Evolutionary conservation across 2,113 vertebrate genomes (phyloP), one percentile per base, ranked within the genome.

Genomic region (Ammospiza caudacuta): DNA sequence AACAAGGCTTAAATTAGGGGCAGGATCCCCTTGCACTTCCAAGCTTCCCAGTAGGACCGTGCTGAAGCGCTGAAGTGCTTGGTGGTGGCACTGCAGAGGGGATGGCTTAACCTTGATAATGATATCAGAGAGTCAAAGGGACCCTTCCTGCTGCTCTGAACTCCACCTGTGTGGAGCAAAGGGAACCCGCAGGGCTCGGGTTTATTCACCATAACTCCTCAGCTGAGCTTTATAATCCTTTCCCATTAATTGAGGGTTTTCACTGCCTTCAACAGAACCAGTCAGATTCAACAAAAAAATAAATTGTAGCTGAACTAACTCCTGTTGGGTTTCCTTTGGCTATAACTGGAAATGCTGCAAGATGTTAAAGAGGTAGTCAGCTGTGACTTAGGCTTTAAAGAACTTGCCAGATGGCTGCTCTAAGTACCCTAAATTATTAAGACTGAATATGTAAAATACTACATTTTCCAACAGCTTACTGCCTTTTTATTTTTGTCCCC

Each of bases 371-470:
- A 57, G 55, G 29, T 39, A 59, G 67, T 87, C 59, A 83, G 51
- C 84, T 91, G 37, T 89, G 88, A 47, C 70, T 82, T 94, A 51
- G 1, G 21, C 83, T 84, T 92, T 87, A 59, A 90, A 94, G 63
- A 74, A 63, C 59, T 80, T 80, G 54, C 63, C 87, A 90, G 67
- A 37, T 95, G 84, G 68, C 70, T 3, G 15, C 87, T 73, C 1
- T 35, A 33, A 94, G 59, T 87, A 67, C 59, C 21, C 47, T 83
- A 41, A 92, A 90, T 94, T 95, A 91, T 95, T 94, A 70, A 90
- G 85, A 31, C 31, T 1, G 6, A 80, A 63, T 91, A 80, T 55
- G n/a, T 92, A 63, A 95, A 94, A 83, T 52, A 80, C 15, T 83
- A n/a, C 39, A 6, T 93, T 87, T 97, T 37, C 46, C 37, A 69